Evolutionary conservation across 2,888 invertebrate genomes (phyloP), one percentile per base, ranked within the genome.

Genomic region (Parnassius glacialis): DNA sequence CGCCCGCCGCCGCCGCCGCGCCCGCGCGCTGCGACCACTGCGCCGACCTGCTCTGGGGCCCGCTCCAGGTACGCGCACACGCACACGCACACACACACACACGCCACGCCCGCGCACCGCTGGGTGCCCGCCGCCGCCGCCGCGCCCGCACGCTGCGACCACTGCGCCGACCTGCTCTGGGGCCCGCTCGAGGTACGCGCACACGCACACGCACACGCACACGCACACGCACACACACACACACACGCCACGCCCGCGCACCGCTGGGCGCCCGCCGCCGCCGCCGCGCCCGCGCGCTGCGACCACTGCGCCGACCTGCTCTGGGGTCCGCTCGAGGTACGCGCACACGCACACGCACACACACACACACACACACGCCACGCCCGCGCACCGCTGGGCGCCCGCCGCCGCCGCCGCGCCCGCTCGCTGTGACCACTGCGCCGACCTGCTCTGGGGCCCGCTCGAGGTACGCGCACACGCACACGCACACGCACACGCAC

Each of bases 21-120:
- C 97, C 97, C 81, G 95, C 96, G 82, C 96, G 96, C 74, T 98
- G 98, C 87, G 97, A 97, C 92, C 95, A 95, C 76, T 98, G 98
- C 88, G 94, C 95, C 44, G 96, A 96, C 81, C 93, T 98, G 65
- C 92, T 98, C 56, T 98, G 98, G 97, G 97, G 97, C 12, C 96
- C 98, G 59, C 96, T 97, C 59, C 96, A 96, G 92, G 96, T 95
- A 70, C 34, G 12, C n/a, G 44, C 82, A 62, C 44, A 62, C 89
- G 64, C 83, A 94, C 75, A 90, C 97, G 97, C 66, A 93, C 95
- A 74, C 95, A 95, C 93, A 94, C 95, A 78, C 95, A 94, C 91
- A 95, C 75, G 92, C 92, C 53, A 90, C 74, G 90, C 93, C 96
- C 70, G 92, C 95, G 66, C 78, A 75, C 71, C 74, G 79, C 68